A percentile compares a stretch with the other conserved stretches of the same genome.
These are phyloP conservation scores for Agrenia bidenticulata DNA, from an alignment of 2,888 invertebrate genomes.

Conservation along the genomic window DNA sequence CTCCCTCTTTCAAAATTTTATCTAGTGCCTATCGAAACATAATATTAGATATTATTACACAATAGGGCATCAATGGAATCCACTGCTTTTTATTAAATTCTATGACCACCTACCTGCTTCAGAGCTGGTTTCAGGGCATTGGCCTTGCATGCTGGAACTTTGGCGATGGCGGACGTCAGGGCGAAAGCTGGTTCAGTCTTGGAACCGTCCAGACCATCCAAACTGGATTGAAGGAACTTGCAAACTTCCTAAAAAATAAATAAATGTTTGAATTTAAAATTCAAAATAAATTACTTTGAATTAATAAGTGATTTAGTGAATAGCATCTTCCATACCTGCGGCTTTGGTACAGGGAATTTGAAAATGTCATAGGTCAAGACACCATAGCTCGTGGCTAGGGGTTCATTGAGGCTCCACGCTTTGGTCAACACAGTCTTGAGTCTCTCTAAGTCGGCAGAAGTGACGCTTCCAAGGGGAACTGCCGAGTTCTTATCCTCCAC, in stretches of 20 bases:
- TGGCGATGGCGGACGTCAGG: constrained; percentile 36
- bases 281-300: background rate
- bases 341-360: constrained; percentile 43
- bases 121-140: constrained; percentile 42
- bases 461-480: constrained; percentile 33
- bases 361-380: constrained; percentile 40
- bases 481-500: constrained; percentile 35
- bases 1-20: constrained; percentile 45
- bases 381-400: constrained; percentile 42
- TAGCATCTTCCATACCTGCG: constrained; percentile 41
- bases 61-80: background rate
- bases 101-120: constrained; percentile 43
- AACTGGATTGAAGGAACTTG: constrained; percentile 41
- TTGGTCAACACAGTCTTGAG: constrained; percentile 38
- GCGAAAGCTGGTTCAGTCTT: constrained; percentile 45
- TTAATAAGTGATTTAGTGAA: no score
- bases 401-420: constrained; percentile 44
- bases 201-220: constrained; percentile 44
- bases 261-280: background rate
- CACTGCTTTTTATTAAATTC: no score
- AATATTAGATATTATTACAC: constrained; percentile 8
- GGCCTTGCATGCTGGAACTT: constrained; percentile 43
- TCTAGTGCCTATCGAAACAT: constrained; percentile 35
- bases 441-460: constrained; percentile 27
- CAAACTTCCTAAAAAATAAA: constrained; percentile 43